Evolutionary conservation across 2,113 vertebrate genomes (phyloP), one percentile per base, ranked within the genome.

Genomic region (Leptobrachium leishanense): DNA sequence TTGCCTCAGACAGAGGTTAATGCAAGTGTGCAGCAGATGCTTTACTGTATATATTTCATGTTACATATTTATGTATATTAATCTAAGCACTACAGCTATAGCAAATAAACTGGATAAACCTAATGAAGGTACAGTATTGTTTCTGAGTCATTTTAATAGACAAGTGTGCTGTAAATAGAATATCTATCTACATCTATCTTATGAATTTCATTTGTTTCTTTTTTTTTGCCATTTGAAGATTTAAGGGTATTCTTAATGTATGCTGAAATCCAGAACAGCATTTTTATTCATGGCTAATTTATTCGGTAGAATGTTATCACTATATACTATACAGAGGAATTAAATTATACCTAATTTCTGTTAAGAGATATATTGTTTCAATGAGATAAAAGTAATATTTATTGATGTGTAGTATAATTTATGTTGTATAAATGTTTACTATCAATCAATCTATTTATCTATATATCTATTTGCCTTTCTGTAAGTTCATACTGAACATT

Each of bases 1-100:
- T 41, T 39, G 46, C 3, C 88, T 89, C 88, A 88, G 84, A 76
- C 88, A 87, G 88, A 92, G 88, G 90, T 90, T 90, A 92, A 92
- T 89, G 87, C 88, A 85, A 90, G 86, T 89, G 88, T 90, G 91
- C 86, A 88, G 86, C 89, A 90, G 88, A 92, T 87, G 87, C 86
- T 84, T 88, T 83, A 68, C 84, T 87, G 88, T 89, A 73, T 68
- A 46, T 43, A 64, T 39, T 65, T 43, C 74, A n/a, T 81, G 75
- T 0, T 20, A 43, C 46, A 20, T 59, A 59, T 66, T 40, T 73
- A 69, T 79, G 11, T 50, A 55, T 63, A 39, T 44, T 11, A n/a
- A 76, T 54, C 12, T 41, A 63, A 53, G 39, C 55, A 59, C 7
- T n/a, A 39, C 20, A 55, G 39, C 62, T 43, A 31, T 65, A 41